phyloP scores from a whole-genome alignment of 2,113 vertebrate species.

The Platycercus adscitus region DNA sequence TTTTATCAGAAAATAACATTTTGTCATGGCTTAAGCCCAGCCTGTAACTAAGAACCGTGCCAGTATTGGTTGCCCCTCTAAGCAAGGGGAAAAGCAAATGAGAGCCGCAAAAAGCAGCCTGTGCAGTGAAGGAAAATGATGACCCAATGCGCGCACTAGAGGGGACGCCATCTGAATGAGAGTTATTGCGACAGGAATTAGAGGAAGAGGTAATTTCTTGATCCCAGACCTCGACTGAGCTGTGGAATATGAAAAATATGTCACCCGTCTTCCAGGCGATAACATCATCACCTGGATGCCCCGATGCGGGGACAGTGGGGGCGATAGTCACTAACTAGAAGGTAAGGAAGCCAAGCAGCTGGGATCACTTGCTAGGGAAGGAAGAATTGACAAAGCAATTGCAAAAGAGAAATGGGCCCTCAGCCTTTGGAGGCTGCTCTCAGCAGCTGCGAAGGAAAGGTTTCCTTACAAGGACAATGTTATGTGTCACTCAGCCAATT shows the following conservation, averaged over 20 bases:
- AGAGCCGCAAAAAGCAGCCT: background rate
- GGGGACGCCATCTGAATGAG: background rate
- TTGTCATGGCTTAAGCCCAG: background rate
- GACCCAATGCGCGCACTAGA: background rate
- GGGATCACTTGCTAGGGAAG: background rate
- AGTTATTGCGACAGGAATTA: background rate
- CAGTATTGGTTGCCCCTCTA: background rate
- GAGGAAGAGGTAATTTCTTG: background rate
- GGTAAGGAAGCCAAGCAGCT: background rate
- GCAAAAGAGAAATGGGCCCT: background rate
- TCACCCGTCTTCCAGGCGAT: background rate
- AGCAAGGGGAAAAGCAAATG: background rate
- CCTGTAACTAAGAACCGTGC: background rate
- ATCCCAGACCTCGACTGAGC: background rate
- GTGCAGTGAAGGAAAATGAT: background rate
- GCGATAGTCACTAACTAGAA: background rate
- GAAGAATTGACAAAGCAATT: background rate
- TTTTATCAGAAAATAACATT: background rate
- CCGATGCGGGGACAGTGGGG: background rate
- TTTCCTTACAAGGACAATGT: background rate
- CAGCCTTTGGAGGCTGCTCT: background rate
- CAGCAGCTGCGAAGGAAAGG: background rate
- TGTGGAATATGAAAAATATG: background rate
- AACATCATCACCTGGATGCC: background rate
- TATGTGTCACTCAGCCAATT: background rate